Evolutionary conservation across 2,113 vertebrate genomes (phyloP), one percentile per base, ranked within the genome.

Genomic region (Neomonachus schauinslandi): DNA sequence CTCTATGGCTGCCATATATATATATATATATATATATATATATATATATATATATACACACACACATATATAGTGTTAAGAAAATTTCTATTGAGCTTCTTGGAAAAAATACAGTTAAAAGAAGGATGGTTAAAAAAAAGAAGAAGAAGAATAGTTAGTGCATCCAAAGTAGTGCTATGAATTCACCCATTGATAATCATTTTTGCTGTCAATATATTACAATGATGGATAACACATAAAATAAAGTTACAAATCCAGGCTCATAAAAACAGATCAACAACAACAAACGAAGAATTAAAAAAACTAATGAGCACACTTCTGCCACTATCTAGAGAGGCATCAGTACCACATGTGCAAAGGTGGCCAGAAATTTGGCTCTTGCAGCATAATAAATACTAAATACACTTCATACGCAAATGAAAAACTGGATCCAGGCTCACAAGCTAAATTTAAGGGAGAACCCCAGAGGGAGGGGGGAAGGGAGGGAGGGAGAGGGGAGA

Each of bases 401-500:
- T 4, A 7, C 2, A 63, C 1, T 42, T 1, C 24, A 77, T 36
- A 42, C 22, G 26, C 4, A 21, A 46, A n/a, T 31, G 8, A 67
- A n/a, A 57, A 79, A 49, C 4, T 22, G 2, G 53, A 61, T 61
- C 10, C 1, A 59, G 24, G 1, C 21, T 67, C n/a, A 14, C 4
- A 28, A 8, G 11, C 53, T 57, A 57, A 26, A 89, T 33, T 79
- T 65, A 59, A n/a, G n/a, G n/a, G 16, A 46, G 1, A 81, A 4
- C 71, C 39, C 4, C 21, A 76, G 2, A 81, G 10, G 3, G 10
- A 22, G 7, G 15, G 4, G 57, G 63, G n/a, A 57, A 15, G 5
- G 8, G 0, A 53, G 42, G 26, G 1, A 22, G 14, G 3, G 5
- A 7, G 11, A 22, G 8, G 16, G 21, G 39, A 14, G 51, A 7